Percentiles rank a stretch among this genome's conserved stretches.
Evolutionary conservation across 2,113 vertebrate species (phyloP).

Genomic region (Colius striatus): DNA sequence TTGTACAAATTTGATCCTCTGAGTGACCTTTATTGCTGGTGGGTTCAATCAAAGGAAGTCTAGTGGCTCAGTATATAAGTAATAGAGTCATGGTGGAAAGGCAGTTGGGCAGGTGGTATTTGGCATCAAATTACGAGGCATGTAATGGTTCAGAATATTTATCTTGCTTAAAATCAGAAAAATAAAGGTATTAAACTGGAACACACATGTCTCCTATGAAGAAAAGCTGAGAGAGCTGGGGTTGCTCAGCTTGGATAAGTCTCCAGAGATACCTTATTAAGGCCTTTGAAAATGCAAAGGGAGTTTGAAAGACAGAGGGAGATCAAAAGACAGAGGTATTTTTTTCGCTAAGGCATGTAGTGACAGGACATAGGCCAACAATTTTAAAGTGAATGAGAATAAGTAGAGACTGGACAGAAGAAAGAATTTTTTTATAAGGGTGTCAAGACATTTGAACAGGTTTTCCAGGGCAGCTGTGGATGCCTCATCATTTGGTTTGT

Average conservation of each 20-base stretch:
- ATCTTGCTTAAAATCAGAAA: not conserved
- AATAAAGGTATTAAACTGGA: not conserved
- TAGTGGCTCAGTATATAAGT: not conserved
- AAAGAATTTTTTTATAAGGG: fast-evolving
- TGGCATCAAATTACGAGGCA: not conserved
- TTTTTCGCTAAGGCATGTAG: not conserved
- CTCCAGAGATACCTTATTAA: not conserved
- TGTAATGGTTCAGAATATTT: not conserved
- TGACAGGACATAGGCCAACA: not conserved
- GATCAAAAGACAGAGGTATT: not conserved
- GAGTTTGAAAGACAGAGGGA: not conserved
- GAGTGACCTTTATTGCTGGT: not conserved
- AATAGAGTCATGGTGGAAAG: not conserved
- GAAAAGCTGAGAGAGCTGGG: not conserved
- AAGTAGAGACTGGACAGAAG: not conserved
- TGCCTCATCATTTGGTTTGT: fast-evolving
- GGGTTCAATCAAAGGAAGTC: not conserved
- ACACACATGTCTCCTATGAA: not conserved
- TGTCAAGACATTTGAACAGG: not conserved
- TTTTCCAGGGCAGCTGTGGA: not conserved
- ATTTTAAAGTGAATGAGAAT: not conserved
- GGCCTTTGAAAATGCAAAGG: not conserved
- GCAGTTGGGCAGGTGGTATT: not conserved
- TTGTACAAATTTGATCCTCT: not conserved
- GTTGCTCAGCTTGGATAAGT: not conserved